phyloP scores from a whole-genome alignment of 1,140 invertebrate genomes.

The Drosophila kikkawai region DNA sequence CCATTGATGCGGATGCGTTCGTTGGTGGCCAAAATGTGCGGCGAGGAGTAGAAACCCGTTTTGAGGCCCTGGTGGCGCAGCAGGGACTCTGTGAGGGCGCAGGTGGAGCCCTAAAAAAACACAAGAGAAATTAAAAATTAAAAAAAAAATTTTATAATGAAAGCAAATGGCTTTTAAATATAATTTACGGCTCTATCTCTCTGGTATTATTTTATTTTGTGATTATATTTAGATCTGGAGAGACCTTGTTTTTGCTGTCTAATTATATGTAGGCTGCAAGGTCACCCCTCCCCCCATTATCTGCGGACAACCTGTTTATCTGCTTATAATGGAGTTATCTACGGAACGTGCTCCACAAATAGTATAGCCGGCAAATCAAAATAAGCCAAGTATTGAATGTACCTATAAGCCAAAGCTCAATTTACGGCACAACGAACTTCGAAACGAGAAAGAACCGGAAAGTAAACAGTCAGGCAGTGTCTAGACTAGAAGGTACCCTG shows the following conservation, averaged over 20 bases:
- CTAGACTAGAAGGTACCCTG: neutral
- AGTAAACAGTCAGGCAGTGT: neutral
- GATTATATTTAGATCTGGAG: neutral
- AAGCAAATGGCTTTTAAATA: neutral
- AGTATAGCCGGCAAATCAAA: conserved; percentile 5
- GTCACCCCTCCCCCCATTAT: conserved; percentile 8
- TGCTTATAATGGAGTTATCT: conserved; percentile 23
- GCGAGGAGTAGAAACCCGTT: conserved; percentile 98
- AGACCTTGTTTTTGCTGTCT: neutral
- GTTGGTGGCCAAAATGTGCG: conserved; percentile 96
- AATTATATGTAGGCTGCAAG: conserved; percentile 1
- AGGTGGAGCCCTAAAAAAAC: conserved; percentile 92
- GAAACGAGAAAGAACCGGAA: conserved; percentile 16
- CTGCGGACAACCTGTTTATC: conserved; percentile 19
- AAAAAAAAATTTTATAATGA: too few relatives aligned
- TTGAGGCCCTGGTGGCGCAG: conserved; percentile 93
- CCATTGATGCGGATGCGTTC: conserved; percentile 97
- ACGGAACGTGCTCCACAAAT: conserved; percentile 3
- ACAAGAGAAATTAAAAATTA: too few relatives aligned
- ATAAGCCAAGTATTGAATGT: conserved; percentile 11
- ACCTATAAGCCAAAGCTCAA: conserved; percentile 24
- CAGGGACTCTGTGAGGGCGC: conserved; percentile 96
- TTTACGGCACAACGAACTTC: conserved; percentile 3
- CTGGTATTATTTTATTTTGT: neutral
- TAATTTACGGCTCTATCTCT: neutral